Percentiles rank a stretch among this genome's conserved stretches.
phyloP scores from a whole-genome alignment of 2,797 vertebrate genomes.

The Gymnocypris eckloni region DNA sequence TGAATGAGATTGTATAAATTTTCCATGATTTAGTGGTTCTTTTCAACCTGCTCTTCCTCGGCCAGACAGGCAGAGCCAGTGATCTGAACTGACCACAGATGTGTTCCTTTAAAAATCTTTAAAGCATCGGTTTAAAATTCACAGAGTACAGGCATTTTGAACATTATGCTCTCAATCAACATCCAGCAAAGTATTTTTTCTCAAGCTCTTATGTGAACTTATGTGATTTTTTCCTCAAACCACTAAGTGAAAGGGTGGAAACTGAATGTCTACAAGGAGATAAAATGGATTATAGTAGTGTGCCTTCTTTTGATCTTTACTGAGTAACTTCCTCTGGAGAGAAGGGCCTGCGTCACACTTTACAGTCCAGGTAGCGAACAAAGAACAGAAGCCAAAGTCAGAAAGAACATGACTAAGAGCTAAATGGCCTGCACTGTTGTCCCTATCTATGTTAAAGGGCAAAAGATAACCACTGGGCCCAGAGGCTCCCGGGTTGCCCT shows the following conservation, averaged over 20 bases:
- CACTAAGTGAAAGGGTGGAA: conserved; percentile 10
- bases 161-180: conserved; percentile 17
- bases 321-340: conserved; percentile 67
- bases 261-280: neutral
- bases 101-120: conserved; percentile 6
- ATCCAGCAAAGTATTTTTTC: neutral
- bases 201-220: neutral
- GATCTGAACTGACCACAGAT: conserved; percentile 18
- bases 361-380: conserved; percentile 70
- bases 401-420: conserved; percentile 68
- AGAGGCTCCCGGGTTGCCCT: conserved; percentile 53
- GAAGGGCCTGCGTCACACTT: conserved; percentile 73
- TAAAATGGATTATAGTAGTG: conserved; percentile 60
- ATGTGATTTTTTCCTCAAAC: conserved; percentile 2
- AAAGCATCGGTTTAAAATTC: conserved; percentile 17
- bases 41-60: conserved; percentile 6
- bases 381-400: conserved; percentile 71
- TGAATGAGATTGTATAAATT: neutral
- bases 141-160: neutral
- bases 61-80: conserved; percentile 6
- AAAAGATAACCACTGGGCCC: conserved; percentile 77
- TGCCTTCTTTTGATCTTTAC: conserved; percentile 74
- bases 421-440: conserved; percentile 76
- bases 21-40: neutral
- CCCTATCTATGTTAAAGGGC: conserved; percentile 78